phyloP scores from a whole-genome alignment of 2,113 vertebrate genomes.

The Podilymbus podiceps region DNA sequence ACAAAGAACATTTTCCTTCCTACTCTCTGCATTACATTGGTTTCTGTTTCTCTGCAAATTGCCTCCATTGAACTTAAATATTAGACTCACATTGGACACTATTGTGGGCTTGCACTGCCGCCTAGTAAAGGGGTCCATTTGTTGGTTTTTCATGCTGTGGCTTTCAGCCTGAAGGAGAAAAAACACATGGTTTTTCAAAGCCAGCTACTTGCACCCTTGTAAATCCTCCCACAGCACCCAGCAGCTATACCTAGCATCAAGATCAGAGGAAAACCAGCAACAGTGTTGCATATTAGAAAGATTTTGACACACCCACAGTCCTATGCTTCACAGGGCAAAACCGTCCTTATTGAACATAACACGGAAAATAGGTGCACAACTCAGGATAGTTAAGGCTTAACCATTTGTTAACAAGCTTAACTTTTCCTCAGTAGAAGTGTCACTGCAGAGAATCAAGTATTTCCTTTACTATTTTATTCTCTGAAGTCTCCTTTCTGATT shows the following conservation, averaged over 20 bases:
- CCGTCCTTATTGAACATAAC: not conserved
- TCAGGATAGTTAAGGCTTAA: not conserved
- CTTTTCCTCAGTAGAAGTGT: not conserved
- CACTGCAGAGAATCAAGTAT: not conserved
- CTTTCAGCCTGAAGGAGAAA: constrained; percentile 87
- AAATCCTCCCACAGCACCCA: not conserved
- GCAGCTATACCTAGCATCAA: not conserved
- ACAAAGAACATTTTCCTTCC: not conserved
- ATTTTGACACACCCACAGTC: not conserved
- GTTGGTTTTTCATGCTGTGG: constrained; percentile 94
- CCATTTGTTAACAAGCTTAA: not conserved
- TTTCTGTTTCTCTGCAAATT: not conserved
- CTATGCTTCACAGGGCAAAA: not conserved
- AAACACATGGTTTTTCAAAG: not conserved
- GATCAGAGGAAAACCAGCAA: not conserved
- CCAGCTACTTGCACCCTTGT: not conserved
- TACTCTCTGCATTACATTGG: not conserved
- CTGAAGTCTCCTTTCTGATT: not conserved
- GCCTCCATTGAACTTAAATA: not conserved
- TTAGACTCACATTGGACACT: constrained; percentile 93
- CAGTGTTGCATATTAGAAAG: not conserved
- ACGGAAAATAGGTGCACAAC: not conserved
- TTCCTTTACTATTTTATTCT: not conserved
- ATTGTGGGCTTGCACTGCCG: constrained; percentile 98
- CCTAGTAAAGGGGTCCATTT: constrained; percentile 98